A percentile compares a stretch with the other conserved stretches of the same genome.
Evolutionary conservation across 37 sponge, comb jelly and placozoan genomes (phyloP).

Genomic region (Mnemiopsis leidyi): DNA sequence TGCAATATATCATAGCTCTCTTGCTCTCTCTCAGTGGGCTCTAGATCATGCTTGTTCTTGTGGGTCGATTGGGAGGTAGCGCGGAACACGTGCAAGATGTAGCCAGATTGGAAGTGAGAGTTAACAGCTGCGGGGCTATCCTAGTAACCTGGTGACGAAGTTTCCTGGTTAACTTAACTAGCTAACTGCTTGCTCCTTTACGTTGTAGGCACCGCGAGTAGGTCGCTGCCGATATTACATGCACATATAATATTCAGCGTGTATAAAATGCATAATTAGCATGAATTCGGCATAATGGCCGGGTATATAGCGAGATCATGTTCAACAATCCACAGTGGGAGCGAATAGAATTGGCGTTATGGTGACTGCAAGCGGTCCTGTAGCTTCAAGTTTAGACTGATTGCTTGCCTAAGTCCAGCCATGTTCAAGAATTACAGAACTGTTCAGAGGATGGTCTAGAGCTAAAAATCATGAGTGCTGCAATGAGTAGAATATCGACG

Average conservation of each 20-base stretch:
- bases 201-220: not conserved
- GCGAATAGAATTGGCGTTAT: not conserved
- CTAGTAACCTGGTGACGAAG: not conserved
- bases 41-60: too few relatives aligned
- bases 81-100: not conserved
- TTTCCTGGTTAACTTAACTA: not conserved
- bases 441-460: too few relatives aligned
- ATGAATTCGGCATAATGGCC: not conserved
- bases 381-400: too few relatives aligned
- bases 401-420: too few relatives aligned
- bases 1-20: not conserved
- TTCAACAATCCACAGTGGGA: not conserved
- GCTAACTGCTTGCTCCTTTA: too few relatives aligned
- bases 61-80: not conserved
- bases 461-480: not conserved
- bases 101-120: not conserved
- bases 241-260: not conserved
- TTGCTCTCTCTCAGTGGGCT: not conserved
- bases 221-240: not conserved
- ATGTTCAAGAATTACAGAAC: not conserved
- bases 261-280: not conserved
- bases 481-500: too few relatives aligned
- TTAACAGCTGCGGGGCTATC: not conserved
- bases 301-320: not conserved
- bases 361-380: too few relatives aligned